Conservation (phyloP, 2,797 vertebrate species). For the Ceryle rudis region DNA sequence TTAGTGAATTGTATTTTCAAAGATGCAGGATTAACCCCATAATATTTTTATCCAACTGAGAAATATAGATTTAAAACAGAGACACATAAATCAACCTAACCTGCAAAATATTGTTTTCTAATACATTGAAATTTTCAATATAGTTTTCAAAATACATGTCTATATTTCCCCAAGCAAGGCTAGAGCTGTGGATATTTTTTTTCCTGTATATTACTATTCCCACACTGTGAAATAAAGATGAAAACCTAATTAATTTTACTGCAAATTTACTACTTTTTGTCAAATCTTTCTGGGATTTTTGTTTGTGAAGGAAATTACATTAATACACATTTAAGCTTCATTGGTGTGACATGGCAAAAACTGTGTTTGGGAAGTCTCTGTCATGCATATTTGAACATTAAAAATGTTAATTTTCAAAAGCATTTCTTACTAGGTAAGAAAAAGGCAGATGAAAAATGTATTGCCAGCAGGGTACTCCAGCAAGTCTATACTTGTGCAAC, state of each 20-base stretch:
- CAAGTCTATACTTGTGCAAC: not conserved
- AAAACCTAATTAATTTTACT: not conserved
- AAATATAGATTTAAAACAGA: not conserved
- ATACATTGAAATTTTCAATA: not conserved
- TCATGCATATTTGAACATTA: accelerated
- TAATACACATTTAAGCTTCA: not conserved
- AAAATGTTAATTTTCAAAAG: not conserved
- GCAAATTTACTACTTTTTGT: not conserved
- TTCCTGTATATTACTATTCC: not conserved
- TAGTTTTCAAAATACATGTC: not conserved
- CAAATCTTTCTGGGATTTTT: not conserved
- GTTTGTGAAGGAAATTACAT: not conserved
- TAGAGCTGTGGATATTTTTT: not conserved
- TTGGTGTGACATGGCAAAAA: not conserved
- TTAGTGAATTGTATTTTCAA: not conserved
- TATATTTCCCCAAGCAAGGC: not conserved
- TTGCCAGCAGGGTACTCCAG: not conserved
- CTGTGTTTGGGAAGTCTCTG: not conserved
- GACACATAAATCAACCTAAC: not conserved
- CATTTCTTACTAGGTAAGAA: not conserved
- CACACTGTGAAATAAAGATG: not conserved
- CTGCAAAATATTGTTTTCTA: not conserved
- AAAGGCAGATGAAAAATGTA: not conserved
- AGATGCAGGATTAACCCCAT: not conserved
- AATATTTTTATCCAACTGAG: not conserved